Percentiles rank a stretch among this genome's conserved stretches.
Conservation (phyloP, 37 sponge, comb jelly and placozoan species). For the Beroe forskalii region DNA sequence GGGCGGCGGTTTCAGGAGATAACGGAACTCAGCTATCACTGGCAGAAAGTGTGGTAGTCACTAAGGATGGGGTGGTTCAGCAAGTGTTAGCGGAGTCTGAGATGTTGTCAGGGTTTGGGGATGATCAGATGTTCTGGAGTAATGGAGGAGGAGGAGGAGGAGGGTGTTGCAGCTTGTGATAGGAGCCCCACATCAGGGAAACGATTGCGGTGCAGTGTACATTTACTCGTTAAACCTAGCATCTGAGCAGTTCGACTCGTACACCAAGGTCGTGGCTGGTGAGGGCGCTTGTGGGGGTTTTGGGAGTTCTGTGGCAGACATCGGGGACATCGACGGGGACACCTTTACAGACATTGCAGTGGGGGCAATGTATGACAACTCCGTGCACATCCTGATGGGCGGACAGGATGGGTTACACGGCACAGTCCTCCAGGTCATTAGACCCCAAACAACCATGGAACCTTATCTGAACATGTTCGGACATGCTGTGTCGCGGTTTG, state of each 20-base stretch:
- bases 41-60: background rate
- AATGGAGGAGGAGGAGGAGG: too few species aligned
- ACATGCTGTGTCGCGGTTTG: background rate
- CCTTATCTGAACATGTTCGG: background rate
- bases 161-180: constrained; percentile 14
- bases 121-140: background rate
- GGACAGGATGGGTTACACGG: background rate
- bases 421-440: background rate
- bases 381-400: constrained; percentile 1
- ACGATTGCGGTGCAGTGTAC: background rate
- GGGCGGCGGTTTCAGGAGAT: constrained; percentile 6
- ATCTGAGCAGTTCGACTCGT: too few species aligned
- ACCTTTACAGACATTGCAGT: background rate
- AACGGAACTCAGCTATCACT: background rate
- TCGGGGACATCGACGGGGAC: constrained; percentile 34
- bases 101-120: background rate
- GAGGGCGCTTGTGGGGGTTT: constrained; percentile 18
- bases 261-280: background rate
- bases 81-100: background rate
- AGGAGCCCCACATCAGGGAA: background rate
- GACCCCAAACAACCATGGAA: background rate
- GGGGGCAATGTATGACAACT: constrained; percentile 18
- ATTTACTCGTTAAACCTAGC: background rate
- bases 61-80: background rate
- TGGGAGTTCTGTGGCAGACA: background rate